A percentile compares a stretch with the other conserved stretches of the same genome.
phyloP scores from a whole-genome alignment of 2,888 invertebrate genomes.

The Caenorhabditis parvicauda region DNA sequence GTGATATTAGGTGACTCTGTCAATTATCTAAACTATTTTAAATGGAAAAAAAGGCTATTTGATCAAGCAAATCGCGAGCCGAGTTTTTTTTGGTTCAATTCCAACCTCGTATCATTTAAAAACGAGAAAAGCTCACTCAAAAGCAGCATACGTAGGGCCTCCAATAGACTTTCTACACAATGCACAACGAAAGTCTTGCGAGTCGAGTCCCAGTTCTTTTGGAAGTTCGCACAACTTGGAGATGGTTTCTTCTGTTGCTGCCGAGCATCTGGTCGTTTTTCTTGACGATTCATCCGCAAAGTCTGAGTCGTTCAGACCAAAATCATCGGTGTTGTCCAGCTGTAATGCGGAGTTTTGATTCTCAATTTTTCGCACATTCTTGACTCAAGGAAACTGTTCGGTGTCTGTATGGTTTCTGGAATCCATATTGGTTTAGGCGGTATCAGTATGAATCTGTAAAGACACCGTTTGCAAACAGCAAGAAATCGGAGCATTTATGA shows the following conservation, averaged over 20 bases:
- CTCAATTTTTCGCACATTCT: background rate
- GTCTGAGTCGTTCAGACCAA: constrained; percentile 1
- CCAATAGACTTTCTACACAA: constrained; percentile 53
- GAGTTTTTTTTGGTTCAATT: no score
- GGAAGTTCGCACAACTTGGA: constrained; percentile 38
- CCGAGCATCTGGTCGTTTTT: constrained; percentile 8
- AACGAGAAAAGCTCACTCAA: constrained; percentile 36
- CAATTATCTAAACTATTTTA: no score
- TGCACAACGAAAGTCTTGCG: constrained; percentile 57
- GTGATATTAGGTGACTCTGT: no score
- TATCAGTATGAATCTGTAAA: no score
- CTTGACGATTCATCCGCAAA: background rate
- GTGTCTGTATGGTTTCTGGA: no score
- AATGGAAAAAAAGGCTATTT: no score
- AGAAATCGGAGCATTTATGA: no score
- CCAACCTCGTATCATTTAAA: background rate
- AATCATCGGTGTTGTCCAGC: no score
- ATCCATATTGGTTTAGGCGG: no score
- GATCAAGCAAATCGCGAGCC: no score
- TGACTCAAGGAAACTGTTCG: no score
- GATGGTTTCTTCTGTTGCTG: constrained; percentile 11
- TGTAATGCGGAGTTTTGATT: background rate
- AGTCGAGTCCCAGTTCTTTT: constrained; percentile 50
- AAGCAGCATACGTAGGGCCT: constrained; percentile 37
- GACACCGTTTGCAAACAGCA: no score